These are phyloP conservation scores for Coluber constrictor DNA, from an alignment of 2,797 vertebrate species.

Conservation along the genomic window DNA sequence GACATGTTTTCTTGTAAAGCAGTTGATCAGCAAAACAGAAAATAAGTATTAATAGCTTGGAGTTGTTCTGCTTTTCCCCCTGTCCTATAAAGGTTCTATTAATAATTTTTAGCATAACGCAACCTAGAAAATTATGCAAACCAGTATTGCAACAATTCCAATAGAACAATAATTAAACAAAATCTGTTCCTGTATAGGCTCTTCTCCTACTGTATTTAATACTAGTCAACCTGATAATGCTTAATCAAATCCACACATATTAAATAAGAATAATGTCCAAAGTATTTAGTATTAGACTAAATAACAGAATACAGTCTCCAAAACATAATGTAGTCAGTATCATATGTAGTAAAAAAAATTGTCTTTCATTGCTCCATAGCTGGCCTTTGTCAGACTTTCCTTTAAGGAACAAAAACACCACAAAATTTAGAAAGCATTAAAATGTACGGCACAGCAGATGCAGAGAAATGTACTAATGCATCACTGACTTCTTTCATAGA, in stretches of 20 bases:
- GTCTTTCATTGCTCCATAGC: neutral
- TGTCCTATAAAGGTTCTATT: neutral
- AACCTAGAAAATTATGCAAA: neutral
- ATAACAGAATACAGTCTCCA: neutral
- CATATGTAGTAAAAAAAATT: neutral
- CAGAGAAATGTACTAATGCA: neutral
- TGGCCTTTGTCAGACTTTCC: neutral
- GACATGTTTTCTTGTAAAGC: neutral
- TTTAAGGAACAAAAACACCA: neutral
- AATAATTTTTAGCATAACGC: slow-evolving; percentile 14
- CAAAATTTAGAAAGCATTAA: neutral
- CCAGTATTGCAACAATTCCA: neutral
- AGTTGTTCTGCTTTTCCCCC: neutral
- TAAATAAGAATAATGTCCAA: neutral
- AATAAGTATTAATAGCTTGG: neutral
- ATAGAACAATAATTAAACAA: neutral
- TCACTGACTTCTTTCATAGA: neutral
- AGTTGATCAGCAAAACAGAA: neutral
- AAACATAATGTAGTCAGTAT: neutral
- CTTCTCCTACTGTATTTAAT: neutral
- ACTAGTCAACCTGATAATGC: neutral
- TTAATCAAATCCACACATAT: neutral
- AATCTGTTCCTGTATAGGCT: neutral
- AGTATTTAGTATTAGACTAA: neutral
- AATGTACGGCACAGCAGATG: neutral